These are phyloP conservation scores for Pharmacophagus antenor DNA, from an alignment of 2,888 invertebrate species.

Conservation along the genomic window DNA sequence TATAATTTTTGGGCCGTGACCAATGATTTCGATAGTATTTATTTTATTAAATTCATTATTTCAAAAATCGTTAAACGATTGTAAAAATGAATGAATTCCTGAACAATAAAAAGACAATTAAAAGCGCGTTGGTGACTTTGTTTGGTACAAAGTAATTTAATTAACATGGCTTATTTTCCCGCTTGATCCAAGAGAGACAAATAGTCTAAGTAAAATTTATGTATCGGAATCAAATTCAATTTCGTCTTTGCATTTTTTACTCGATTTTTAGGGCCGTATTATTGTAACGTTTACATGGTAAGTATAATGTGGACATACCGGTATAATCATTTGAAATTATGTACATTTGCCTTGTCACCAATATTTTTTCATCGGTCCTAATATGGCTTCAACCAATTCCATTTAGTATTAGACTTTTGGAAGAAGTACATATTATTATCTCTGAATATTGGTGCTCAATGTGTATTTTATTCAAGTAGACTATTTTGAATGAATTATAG, in stretches of 20 bases:
- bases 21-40: not conserved
- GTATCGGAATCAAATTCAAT: slow-evolving; percentile 80
- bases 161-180: slow-evolving; percentile 72
- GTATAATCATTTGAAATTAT: not conserved
- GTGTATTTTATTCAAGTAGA: too few relatives aligned
- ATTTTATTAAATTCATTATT: slow-evolving; percentile 1
- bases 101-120: slow-evolving; percentile 56
- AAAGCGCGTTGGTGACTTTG: slow-evolving; percentile 63
- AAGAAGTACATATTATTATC: too few relatives aligned
- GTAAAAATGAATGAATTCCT: slow-evolving; percentile 17
- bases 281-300: slow-evolving; percentile 49
- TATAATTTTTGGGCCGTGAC: not conserved
- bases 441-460: too few relatives aligned
- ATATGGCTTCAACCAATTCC: not conserved
- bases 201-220: slow-evolving; percentile 80
- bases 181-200: slow-evolving; percentile 76
- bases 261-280: slow-evolving; percentile 69
- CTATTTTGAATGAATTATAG: too few relatives aligned
- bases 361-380: not conserved
- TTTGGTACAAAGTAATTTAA: slow-evolving; percentile 72
- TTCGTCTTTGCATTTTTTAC: slow-evolving; percentile 78
- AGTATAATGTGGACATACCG: slow-evolving; percentile 51
- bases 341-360: not conserved
- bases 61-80: slow-evolving; percentile 13
- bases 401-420: not conserved